Base-by-base conservation (phyloP, 2,888 invertebrate species). In the Dexiosoma caninum region DNA sequence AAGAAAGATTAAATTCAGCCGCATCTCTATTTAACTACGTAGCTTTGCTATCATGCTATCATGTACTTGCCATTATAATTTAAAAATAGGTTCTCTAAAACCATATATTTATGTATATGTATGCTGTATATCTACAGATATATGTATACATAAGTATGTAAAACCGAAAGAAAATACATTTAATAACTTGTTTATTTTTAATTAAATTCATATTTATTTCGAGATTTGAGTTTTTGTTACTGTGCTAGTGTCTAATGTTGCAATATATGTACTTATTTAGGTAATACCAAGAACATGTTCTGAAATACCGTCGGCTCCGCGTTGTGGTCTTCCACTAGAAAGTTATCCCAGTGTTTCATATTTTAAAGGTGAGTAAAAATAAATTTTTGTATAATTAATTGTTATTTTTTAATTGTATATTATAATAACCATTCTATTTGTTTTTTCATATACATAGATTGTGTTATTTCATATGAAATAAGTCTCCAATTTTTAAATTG, bases 201-300 rank as follows among this genome's bases (percentile, higher is more conserved):
- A 32, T 51, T 42, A 16, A 60, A 46, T 27, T 27, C 40, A 35
- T 49, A 71, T 67, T 72, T 57, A 71, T 59, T 27, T 40, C 40
- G 19, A 44, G 35, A 67, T 37, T 62, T 44, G 42, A 64, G 64
- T 66, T 78, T 46, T 76, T 76, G 19, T 76, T 49, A 30, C 37
- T 60, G 59, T 71, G 55, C 19, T 4, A 37, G 27, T 37, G 12
- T 1, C 60, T 40, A 42, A 40, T 62, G 71, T 55, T 49, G 64
- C 46, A 35, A 59, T 62, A 75, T 59, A 66, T 82, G 21, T 62
- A 66, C 14, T 44, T 51, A 60, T 42, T 84, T 87, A 93, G 93
- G 91, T 93, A 66, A 90, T 92, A 85, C 94, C 95, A 85, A 92
- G 95, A 83, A 95, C 95, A 55, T 93, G 95, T 84, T 96, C 96